These are phyloP conservation scores for Nannobrachium achirus DNA, from an alignment of 2,113 vertebrate genomes.

Conservation along the genomic window DNA sequence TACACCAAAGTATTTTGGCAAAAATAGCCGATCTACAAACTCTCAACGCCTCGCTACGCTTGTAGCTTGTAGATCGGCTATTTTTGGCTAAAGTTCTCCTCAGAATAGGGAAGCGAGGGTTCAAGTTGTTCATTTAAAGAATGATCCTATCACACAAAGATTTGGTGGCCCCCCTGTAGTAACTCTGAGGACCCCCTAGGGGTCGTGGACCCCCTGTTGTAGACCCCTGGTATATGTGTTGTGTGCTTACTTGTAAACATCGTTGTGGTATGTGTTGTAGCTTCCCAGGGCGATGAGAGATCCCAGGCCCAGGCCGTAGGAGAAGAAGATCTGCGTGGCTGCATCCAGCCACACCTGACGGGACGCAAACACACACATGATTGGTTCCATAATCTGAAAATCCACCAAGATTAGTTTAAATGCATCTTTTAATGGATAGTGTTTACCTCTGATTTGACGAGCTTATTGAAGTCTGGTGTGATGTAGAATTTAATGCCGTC, in stretches of 20 bases:
- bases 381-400: not conserved
- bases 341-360: slow-evolving; percentile 91
- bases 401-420: not conserved
- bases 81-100: no score
- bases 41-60: no score
- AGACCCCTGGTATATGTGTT: no score
- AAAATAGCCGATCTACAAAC: no score
- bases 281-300: slow-evolving; percentile 91
- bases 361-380: not conserved
- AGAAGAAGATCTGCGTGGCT: slow-evolving; percentile 94
- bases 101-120: no score
- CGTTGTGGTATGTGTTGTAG: slow-evolving; percentile 90
- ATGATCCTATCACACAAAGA: no score
- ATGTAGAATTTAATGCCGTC: slow-evolving; percentile 91
- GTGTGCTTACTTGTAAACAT: slow-evolving; percentile 84
- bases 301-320: slow-evolving; percentile 89
- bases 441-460: slow-evolving; percentile 84
- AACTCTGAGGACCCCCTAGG: no score
- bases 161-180: no score
- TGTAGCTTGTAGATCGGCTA: no score
- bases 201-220: no score
- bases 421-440: not conserved
- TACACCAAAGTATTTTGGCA: no score
- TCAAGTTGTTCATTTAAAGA: no score
- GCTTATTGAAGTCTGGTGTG: slow-evolving; percentile 89